phyloP scores from a whole-genome alignment of 1,140 invertebrate species.

The Pseudoatta argentina region DNA sequence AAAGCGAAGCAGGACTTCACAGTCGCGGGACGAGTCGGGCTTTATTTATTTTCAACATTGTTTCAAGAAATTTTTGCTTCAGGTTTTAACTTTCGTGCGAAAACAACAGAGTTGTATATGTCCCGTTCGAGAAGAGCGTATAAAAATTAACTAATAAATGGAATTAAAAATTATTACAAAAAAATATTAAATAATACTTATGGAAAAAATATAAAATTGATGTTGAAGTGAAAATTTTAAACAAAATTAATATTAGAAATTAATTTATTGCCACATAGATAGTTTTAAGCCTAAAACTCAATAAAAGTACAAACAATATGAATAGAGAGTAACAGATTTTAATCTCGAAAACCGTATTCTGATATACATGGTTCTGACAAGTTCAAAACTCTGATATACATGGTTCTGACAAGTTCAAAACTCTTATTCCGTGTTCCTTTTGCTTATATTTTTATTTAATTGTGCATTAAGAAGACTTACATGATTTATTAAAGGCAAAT shows the following conservation, averaged over 20 bases:
- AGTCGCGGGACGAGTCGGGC: conserved; percentile 6
- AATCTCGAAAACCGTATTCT: too few species aligned
- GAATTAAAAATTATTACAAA: not conserved
- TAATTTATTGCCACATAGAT: not conserved
- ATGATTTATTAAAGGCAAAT: too few species aligned
- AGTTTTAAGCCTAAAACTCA: not conserved
- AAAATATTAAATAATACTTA: not conserved
- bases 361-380: too few species aligned
- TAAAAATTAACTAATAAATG: not conserved
- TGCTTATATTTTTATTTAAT: too few species aligned
- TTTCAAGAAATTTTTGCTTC: conserved; percentile 34
- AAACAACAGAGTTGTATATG: not conserved
- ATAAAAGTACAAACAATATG: too few species aligned
- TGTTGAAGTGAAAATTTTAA: not conserved
- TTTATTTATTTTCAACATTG: conserved; percentile 52
- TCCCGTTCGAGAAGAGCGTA: not conserved
- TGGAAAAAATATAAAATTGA: not conserved
- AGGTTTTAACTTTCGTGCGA: not conserved
- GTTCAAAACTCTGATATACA: too few species aligned
- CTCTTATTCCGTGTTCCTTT: too few species aligned
- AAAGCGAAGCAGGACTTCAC: conserved; percentile 52
- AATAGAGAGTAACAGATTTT: too few species aligned
- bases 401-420: too few species aligned
- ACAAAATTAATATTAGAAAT: not conserved
- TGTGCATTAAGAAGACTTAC: too few species aligned